Percentiles rank a stretch among this genome's conserved stretches.
These are phyloP conservation scores for Argyresthia goedartella DNA, from an alignment of 2,888 invertebrate genomes.

Conservation along the genomic window DNA sequence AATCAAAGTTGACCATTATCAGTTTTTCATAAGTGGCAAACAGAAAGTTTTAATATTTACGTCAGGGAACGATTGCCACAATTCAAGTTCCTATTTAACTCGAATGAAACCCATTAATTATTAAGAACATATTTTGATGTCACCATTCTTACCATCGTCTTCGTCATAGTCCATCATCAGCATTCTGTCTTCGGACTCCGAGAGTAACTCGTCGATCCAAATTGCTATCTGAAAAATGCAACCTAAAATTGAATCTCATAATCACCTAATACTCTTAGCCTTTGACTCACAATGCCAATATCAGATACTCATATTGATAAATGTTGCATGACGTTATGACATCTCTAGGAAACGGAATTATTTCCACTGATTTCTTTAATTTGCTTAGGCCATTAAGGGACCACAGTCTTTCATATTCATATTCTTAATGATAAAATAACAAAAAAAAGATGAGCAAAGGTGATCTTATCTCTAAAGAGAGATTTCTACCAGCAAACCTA, in stretches of 20 bases:
- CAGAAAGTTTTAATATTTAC: constrained; percentile 4
- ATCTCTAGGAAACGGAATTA: no score
- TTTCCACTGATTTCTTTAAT: no score
- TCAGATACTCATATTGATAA: neutral
- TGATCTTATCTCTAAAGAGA: no score
- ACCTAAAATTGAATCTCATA: no score
- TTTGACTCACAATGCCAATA: neutral
- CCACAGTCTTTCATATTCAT: no score
- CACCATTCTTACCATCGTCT: constrained; percentile 40
- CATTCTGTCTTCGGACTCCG: constrained; percentile 59
- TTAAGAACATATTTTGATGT: no score
- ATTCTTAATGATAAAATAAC: no score
- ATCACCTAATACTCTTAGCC: neutral
- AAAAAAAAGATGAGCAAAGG: no score
- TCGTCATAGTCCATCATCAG: constrained; percentile 64
- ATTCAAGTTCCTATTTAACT: constrained; percentile 18
- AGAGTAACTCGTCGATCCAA: constrained; percentile 57
- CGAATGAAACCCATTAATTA: no score
- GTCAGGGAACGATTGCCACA: constrained; percentile 38
- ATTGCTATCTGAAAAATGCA: constrained; percentile 36
- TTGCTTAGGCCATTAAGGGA: no score
- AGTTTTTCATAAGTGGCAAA: constrained; percentile 4
- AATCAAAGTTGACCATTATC: constrained; percentile 33
- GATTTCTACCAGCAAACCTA: no score
- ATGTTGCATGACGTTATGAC: no score